Evolutionary conservation across 1,140 invertebrate genomes (phyloP), one percentile per base, ranked within the genome.

Genomic region (Pristionchus pacificus): DNA sequence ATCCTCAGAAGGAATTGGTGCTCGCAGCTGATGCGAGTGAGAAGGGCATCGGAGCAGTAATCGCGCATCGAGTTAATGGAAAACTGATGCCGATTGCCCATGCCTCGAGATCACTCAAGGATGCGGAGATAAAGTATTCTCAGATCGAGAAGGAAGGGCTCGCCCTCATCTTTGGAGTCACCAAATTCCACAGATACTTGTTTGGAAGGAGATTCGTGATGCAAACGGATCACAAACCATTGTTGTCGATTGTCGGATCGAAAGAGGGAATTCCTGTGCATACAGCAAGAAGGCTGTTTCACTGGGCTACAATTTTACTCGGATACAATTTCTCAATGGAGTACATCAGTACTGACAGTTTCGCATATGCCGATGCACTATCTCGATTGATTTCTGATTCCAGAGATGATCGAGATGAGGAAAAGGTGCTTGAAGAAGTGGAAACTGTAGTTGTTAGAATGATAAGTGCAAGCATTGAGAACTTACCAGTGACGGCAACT

Each of bases 121-220:
- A 77, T 33, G 76, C 85, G 2, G 85, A 88, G 75, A 74, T 79
- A 76, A 87, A 85, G 65, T 87, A 88, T 64, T 71, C 84, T 13
- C 85, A 86, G 71, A 85, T 87, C 30, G 86, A 89, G 32, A 87
- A 85, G 75, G 87, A 89, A 81, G 86, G 85, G 3, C 74, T 87
- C n/a, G 84, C 84, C 1, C 84, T 89, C 13, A 70, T 88, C 1
- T 88, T 81, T 77, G 85, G 83, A 2, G 82, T 89, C 2, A 84
- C 84, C 68, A 86, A 86, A 77, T 88, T 88, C 78, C 82, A 87
- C 33, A 75, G 86, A 38, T 89, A 86, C 76, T 61, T 88, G 2
- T 86, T 79, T 79, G 87, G 85, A 63, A 76, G 78, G 65, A 62
- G 80, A 24, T 89, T 88, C 73, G 65, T 75, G 15, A 78, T 87